Evolutionary conservation across 2,797 vertebrate genomes (phyloP).

Genomic region (Tachyglossus aculeatus): DNA sequence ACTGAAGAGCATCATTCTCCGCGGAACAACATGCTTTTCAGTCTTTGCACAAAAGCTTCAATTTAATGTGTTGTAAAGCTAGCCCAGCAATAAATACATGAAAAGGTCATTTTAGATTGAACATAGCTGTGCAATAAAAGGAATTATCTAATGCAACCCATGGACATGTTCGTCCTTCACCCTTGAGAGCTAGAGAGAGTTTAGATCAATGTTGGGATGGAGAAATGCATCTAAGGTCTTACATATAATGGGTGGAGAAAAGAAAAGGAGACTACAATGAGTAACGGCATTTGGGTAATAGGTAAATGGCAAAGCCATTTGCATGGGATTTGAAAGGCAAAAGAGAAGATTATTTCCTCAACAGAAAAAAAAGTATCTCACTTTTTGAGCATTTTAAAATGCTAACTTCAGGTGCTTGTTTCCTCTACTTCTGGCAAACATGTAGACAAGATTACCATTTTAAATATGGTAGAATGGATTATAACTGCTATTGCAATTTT

Average conservation of each 20-base stretch:
- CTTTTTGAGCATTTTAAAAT: neutral
- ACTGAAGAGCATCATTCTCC: slow-evolving; percentile 25
- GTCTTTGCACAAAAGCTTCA: slow-evolving; percentile 46
- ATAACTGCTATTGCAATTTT: neutral
- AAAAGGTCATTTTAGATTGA: slow-evolving; percentile 72
- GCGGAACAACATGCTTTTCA: slow-evolving; percentile 45
- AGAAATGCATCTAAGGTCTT: slow-evolving; percentile 29
- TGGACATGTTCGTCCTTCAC: slow-evolving; percentile 40
- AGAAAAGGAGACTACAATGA: neutral
- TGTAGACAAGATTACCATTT: slow-evolving; percentile 9
- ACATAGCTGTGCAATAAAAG: slow-evolving; percentile 62
- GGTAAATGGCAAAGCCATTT: neutral
- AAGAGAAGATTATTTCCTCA: neutral
- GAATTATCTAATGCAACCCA: slow-evolving; percentile 57
- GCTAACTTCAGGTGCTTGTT: neutral
- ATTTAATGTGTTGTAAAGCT: slow-evolving; percentile 50
- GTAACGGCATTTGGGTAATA: neutral
- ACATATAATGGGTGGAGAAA: slow-evolving; percentile 19
- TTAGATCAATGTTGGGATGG: slow-evolving; percentile 44
- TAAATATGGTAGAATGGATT: neutral
- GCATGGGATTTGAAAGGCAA: slow-evolving; percentile 11
- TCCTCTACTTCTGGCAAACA: neutral
- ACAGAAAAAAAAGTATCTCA: neutral
- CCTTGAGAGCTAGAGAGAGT: slow-evolving; percentile 39
- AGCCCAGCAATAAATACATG: slow-evolving; percentile 58